These are phyloP conservation scores for Aleiodes alternator DNA, from an alignment of 2,888 invertebrate species.

Conservation along the genomic window DNA sequence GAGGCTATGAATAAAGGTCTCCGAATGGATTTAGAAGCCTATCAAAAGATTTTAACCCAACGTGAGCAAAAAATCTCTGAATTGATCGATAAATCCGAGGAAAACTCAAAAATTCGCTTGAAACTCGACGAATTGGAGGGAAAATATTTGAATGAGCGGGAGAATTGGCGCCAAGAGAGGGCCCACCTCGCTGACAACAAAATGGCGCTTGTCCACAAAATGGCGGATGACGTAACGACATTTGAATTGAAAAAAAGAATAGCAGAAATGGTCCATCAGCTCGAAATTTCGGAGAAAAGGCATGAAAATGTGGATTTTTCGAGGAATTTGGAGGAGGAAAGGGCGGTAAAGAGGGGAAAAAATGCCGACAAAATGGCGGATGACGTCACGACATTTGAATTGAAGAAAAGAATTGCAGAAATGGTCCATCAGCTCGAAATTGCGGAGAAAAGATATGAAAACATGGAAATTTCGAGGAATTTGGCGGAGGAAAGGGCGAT, in stretches of 20 bases:
- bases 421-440: slow-evolving; percentile 55
- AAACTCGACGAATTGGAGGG: slow-evolving; percentile 61
- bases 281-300: slow-evolving; percentile 59
- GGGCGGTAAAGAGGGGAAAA: slow-evolving; percentile 58
- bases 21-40: slow-evolving; percentile 64
- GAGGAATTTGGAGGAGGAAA: slow-evolving; percentile 58
- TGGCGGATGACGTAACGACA: slow-evolving; percentile 20
- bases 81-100: slow-evolving; percentile 60
- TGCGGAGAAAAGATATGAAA: slow-evolving; percentile 58
- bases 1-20: slow-evolving; percentile 63
- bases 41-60: slow-evolving; percentile 62
- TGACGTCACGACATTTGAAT: slow-evolving; percentile 50
- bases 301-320: slow-evolving; percentile 58
- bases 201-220: background rate
- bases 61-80: slow-evolving; percentile 60
- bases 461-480: slow-evolving; percentile 58
- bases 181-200: background rate
- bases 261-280: slow-evolving; percentile 58
- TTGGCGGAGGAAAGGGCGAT: slow-evolving; percentile 57
- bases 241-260: slow-evolving; percentile 56
- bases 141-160: slow-evolving; percentile 55
- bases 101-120: slow-evolving; percentile 57
- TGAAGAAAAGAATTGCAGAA: slow-evolving; percentile 59
- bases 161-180: slow-evolving; percentile 26
- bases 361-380: slow-evolving; percentile 50